Evolutionary conservation across 1,140 invertebrate species (phyloP).

Genomic region (Eupristina koningsbergeri): DNA sequence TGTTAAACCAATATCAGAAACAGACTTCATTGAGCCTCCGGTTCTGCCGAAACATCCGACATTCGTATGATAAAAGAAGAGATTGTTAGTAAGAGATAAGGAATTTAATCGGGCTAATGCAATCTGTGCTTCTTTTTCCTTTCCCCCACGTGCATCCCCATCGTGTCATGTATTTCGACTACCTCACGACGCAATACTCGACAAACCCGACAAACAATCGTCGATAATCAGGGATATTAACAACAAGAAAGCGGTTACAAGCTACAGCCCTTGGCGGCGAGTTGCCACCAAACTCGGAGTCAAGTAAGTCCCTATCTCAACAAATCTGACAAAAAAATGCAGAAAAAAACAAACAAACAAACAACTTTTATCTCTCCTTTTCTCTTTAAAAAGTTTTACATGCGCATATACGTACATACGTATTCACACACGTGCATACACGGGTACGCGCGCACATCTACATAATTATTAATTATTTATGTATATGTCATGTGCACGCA

Average conservation of each 20-base stretch:
- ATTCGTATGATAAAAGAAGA: not conserved
- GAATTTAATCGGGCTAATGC: conserved; percentile 69
- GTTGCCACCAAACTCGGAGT: conserved; percentile 93
- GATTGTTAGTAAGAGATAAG: too few relatives aligned
- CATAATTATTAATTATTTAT: too few relatives aligned
- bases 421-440: conserved; percentile 52
- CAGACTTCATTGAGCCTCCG: not conserved
- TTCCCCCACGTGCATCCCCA: conserved; percentile 53
- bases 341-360: too few relatives aligned
- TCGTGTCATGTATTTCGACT: conserved; percentile 59
- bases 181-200: conserved; percentile 37
- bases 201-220: conserved; percentile 42
- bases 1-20: not conserved
- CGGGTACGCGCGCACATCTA: conserved; percentile 23
- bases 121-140: conserved; percentile 73
- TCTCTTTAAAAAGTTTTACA: conserved; percentile 21
- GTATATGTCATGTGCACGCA: not conserved
- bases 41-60: not conserved
- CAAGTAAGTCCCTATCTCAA: conserved; percentile 83
- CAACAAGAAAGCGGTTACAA: conserved; percentile 72
- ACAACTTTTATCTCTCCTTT: conserved; percentile 46
- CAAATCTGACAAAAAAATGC: conserved; percentile 56
- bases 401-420: not conserved
- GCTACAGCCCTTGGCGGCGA: conserved; percentile 91
- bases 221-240: conserved; percentile 70